Evolutionary conservation across 2,797 vertebrate genomes (phyloP).

Genomic region (Acropternis orthonyx): DNA sequence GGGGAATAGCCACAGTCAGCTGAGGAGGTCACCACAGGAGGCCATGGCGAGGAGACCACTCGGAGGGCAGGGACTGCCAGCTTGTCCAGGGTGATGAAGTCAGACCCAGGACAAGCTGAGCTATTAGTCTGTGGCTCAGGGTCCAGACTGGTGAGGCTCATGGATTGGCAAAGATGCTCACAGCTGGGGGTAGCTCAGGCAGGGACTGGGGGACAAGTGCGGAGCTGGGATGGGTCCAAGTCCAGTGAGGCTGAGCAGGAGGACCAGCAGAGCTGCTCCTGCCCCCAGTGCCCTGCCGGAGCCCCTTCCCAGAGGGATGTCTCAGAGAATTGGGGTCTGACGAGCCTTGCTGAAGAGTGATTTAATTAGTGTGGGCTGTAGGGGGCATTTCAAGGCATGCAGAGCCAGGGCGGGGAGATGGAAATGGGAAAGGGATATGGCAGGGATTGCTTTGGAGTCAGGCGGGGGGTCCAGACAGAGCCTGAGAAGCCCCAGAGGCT

Average conservation of each 20-base stretch:
- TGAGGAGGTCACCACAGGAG: fast-evolving
- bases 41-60: background rate
- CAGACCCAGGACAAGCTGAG: too few relatives aligned
- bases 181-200: background rate
- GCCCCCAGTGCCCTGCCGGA: background rate
- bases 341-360: background rate
- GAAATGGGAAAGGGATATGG: background rate
- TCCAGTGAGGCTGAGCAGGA: too few relatives aligned
- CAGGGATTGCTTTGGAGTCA: background rate
- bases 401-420: background rate
- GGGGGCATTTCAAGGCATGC: background rate
- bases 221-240: fast-evolving
- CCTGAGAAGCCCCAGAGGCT: background rate
- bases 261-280: background rate
- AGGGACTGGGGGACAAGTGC: background rate
- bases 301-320: background rate
- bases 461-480: background rate
- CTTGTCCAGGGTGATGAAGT: background rate
- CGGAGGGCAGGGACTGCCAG: background rate
- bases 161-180: fast-evolving
- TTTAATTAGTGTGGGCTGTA: background rate
- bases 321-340: background rate
- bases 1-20: background rate
- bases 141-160: fast-evolving
- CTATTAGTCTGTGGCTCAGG: background rate